These are phyloP conservation scores for Struthidea cinerea DNA, from an alignment of 2,113 vertebrate genomes.

Conservation along the genomic window DNA sequence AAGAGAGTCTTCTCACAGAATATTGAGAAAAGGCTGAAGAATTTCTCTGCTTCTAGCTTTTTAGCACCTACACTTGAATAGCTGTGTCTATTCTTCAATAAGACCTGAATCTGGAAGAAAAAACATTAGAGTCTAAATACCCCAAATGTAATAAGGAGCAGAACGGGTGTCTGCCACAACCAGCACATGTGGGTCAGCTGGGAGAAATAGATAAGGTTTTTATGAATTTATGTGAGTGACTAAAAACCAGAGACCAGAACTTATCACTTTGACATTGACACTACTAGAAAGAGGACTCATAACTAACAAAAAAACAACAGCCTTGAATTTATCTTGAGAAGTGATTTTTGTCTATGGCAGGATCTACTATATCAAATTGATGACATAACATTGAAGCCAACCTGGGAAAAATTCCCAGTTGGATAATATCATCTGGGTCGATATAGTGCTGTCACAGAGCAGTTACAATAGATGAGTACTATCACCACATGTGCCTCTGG, in stretches of 20 bases:
- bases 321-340: background rate
- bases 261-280: background rate
- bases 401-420: background rate
- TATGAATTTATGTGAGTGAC: background rate
- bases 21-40: too few relatives aligned
- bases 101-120: background rate
- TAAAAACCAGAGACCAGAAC: background rate
- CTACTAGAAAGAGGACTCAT: background rate
- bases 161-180: background rate
- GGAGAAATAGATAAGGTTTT: background rate
- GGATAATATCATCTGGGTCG: background rate
- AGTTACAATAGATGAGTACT: background rate
- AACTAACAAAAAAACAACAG: background rate
- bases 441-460: background rate
- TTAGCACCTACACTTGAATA: too few relatives aligned
- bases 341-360: background rate
- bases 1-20: too few relatives aligned
- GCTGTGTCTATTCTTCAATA: background rate
- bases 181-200: background rate
- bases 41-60: too few relatives aligned
- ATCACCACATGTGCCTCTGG: background rate
- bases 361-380: background rate
- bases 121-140: background rate
- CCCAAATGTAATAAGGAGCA: background rate
- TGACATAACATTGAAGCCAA: background rate